These are phyloP conservation scores for Hydrolagus colliei DNA, from an alignment of 2,797 vertebrate species.

Conservation along the genomic window DNA sequence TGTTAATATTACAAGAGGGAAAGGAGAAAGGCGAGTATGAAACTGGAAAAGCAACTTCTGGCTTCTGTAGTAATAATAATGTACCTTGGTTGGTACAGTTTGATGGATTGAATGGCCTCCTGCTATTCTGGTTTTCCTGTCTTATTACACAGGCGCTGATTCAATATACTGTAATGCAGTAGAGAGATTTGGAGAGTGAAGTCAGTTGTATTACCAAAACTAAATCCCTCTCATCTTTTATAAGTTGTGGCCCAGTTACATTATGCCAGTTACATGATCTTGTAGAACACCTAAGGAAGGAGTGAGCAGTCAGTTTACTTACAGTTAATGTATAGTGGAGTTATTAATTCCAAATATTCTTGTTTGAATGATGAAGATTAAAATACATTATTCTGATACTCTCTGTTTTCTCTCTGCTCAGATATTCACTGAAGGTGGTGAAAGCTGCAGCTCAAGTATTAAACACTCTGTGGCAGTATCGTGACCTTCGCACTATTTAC, in stretches of 20 bases:
- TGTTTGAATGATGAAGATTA: not conserved
- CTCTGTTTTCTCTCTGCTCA: constrained; percentile 39
- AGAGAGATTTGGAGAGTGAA: too few relatives aligned
- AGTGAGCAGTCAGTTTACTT: not conserved
- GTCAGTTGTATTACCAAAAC: too few relatives aligned
- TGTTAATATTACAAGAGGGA: constrained; percentile 91
- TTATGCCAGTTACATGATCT: not conserved
- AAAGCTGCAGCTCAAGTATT: constrained; percentile 94
- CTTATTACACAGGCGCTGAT: too few relatives aligned
- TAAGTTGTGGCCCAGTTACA: not conserved
- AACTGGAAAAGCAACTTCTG: not conserved
- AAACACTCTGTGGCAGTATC: constrained; percentile 93
- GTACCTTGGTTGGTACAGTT: too few relatives aligned
- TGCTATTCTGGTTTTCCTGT: too few relatives aligned
- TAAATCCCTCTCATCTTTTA: not conserved
- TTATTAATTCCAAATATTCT: not conserved
- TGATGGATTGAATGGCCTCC: too few relatives aligned
- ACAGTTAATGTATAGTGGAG: not conserved
- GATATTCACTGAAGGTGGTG: constrained; percentile 91
- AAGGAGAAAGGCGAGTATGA: constrained; percentile 79
- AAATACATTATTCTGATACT: not conserved
- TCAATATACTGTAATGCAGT: too few relatives aligned
- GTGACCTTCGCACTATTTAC: constrained; percentile 92
- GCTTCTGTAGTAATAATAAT: too few relatives aligned
- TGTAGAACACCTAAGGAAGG: not conserved